phyloP scores from a whole-genome alignment of 1,140 invertebrate genomes.

The Bradysia coprophila region DNA sequence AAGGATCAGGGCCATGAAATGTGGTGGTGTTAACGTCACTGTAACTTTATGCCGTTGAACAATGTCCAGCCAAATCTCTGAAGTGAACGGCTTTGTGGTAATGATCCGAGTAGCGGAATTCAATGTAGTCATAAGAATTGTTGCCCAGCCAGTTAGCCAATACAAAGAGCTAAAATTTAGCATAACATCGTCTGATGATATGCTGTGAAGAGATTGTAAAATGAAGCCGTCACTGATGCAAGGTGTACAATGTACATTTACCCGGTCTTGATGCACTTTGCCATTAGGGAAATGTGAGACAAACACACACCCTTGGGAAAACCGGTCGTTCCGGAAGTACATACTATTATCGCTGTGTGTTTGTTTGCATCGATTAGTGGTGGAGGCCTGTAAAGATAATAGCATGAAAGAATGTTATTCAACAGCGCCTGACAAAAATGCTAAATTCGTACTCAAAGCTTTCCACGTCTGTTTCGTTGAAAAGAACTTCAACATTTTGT shows the following conservation, averaged over 20 bases:
- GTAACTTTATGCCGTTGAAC: conserved; percentile 1
- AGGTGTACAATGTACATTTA: too few relatives aligned
- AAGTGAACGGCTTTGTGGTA: neutral
- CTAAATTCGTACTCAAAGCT: too few relatives aligned
- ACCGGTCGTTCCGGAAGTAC: conserved; percentile 57
- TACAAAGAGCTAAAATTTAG: neutral
- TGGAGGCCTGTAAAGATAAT: too few relatives aligned
- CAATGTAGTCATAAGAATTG: neutral
- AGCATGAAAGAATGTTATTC: too few relatives aligned
- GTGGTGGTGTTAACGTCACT: neutral
- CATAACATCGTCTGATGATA: neutral
- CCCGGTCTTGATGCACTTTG: too few relatives aligned
- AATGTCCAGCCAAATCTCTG: neutral
- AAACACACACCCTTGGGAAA: conserved; percentile 43
- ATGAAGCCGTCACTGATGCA: too few relatives aligned
- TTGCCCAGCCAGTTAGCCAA: neutral
- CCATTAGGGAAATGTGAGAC: neutral
- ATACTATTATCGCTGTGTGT: conserved; percentile 22
- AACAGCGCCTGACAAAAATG: too few relatives aligned
- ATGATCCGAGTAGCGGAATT: neutral
- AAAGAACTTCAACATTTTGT: conserved; percentile 14
- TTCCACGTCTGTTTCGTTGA: conserved; percentile 14
- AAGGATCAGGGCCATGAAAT: neutral
- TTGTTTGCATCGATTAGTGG: conserved; percentile 12
- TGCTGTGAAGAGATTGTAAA: too few relatives aligned